phyloP scores from a whole-genome alignment of 2,113 vertebrate genomes.

The Oreochromis niloticus region DNA sequence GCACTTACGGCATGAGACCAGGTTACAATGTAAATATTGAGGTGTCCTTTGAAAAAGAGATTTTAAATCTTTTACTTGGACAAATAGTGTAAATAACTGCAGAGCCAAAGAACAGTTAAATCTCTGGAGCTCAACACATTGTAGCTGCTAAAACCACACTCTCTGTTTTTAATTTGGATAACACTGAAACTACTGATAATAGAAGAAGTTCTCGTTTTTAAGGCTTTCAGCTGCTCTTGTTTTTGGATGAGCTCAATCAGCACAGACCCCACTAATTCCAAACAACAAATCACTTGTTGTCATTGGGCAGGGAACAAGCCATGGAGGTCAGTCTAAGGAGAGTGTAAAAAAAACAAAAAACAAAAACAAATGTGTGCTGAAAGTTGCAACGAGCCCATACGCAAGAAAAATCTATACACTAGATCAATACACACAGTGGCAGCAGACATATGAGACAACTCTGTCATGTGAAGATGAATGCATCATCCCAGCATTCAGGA shows the following conservation, averaged over 20 bases:
- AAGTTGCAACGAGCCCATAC: not conserved
- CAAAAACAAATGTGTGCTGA: not conserved
- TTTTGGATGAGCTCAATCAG: not conserved
- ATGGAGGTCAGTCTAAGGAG: not conserved
- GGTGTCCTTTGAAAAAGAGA: not conserved
- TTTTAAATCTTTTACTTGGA: not conserved
- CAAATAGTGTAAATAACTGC: not conserved
- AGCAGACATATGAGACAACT: slow-evolving; percentile 20
- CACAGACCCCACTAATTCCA: not conserved
- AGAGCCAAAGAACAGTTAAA: not conserved
- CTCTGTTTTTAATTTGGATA: not conserved
- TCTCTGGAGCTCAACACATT: not conserved
- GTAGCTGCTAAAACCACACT: not conserved
- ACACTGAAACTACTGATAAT: not conserved
- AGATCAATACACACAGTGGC: slow-evolving; percentile 26
- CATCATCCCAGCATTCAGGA: not conserved
- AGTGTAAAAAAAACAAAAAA: not conserved
- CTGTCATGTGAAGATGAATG: slow-evolving; percentile 34
- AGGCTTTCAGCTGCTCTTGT: not conserved
- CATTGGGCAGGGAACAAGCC: not conserved
- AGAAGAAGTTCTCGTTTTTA: not conserved
- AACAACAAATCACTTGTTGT: not conserved
- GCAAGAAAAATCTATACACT: slow-evolving; percentile 14
- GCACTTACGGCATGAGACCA: not conserved
- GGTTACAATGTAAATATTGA: not conserved